Conservation (phyloP, 2,888 invertebrate genomes). For the Agelastica alni region DNA sequence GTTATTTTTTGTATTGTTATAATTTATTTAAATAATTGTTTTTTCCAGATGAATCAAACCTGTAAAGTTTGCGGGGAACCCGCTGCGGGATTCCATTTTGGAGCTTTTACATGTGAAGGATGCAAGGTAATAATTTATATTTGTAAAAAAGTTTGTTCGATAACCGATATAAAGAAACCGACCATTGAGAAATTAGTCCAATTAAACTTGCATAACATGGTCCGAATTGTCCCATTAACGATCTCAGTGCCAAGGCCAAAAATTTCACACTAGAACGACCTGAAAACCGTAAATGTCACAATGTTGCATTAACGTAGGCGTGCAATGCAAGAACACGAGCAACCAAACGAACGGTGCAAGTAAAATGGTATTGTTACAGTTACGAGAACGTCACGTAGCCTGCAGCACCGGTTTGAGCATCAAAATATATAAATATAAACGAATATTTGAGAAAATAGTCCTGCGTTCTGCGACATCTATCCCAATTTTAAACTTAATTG, state of each 20-base stretch:
- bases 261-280: slow-evolving; percentile 22
- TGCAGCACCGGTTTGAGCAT: not conserved
- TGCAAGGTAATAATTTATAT: slow-evolving; percentile 78
- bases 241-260: slow-evolving; percentile 28
- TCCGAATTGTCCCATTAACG: slow-evolving; percentile 9
- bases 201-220: too few relatives aligned
- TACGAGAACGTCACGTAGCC: not conserved
- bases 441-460: too few relatives aligned
- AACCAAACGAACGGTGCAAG: slow-evolving; percentile 9
- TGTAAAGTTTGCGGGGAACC: slow-evolving; percentile 96
- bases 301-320: slow-evolving; percentile 26
- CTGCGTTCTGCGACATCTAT: slow-evolving; percentile 46
- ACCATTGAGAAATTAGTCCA: too few relatives aligned
- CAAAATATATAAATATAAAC: too few relatives aligned
- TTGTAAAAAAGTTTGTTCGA: too few relatives aligned
- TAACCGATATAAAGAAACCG: too few relatives aligned
- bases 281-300: slow-evolving; percentile 28
- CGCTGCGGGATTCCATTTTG: slow-evolving; percentile 94
- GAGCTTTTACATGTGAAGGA: slow-evolving; percentile 94
- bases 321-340: slow-evolving; percentile 19
- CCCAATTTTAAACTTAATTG: slow-evolving; percentile 55
- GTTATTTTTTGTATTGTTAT: too few relatives aligned
- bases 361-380: slow-evolving; percentile 8
- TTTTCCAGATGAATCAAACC: slow-evolving; percentile 89
- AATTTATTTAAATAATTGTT: too few relatives aligned